Evolutionary conservation across 2,113 vertebrate species (phyloP), one percentile per base, ranked within the genome.

Genomic region (Athene noctua): DNA sequence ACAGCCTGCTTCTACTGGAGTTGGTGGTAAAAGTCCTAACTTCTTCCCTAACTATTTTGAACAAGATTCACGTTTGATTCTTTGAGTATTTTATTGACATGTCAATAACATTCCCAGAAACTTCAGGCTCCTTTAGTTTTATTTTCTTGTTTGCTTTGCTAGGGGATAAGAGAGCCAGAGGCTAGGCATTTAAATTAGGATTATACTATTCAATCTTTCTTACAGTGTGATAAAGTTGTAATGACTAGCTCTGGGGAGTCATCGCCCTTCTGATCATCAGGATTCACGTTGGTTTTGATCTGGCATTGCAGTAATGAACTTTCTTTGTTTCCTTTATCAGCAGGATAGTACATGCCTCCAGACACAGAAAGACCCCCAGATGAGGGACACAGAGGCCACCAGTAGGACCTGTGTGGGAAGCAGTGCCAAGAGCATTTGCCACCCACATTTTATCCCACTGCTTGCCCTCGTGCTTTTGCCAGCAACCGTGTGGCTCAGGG

Each of bases 381-480:
- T 38, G 51, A 63, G 49, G 38, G 34, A 72, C 0, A 1, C 8
- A 9, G 70, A 49, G 47, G 49, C 55, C 44, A 34, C 44, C 30
- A 36, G 38, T 19, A 38, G 46, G 51, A 62, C 61, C 36, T 54
- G 9, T 27, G 9, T 18, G 30, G 67, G 79, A 77, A 86, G 38
- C 30, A 62, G 86, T 18, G 30, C 30, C 15, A 73, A 72, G 44
- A 61, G 52, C 0, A 6, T 82, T 95, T 82, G 22, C 22, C 46
- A n/a, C 32, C 10, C 3, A 0, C 12, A 1, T 80, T 78, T 88
- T 44, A n/a, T 58, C 51, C 51, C 20, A 13, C 40, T 81, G 23
- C 47, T 80, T 88, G 38, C 19, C 23, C 55, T 86, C 5, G 2
- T 0, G 0, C 23, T 44, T 20, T 46, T 9, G 3, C 40, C 55